Evolutionary conservation across 2,888 invertebrate genomes (phyloP).

Genomic region (Tromatobia lineatoria): DNA sequence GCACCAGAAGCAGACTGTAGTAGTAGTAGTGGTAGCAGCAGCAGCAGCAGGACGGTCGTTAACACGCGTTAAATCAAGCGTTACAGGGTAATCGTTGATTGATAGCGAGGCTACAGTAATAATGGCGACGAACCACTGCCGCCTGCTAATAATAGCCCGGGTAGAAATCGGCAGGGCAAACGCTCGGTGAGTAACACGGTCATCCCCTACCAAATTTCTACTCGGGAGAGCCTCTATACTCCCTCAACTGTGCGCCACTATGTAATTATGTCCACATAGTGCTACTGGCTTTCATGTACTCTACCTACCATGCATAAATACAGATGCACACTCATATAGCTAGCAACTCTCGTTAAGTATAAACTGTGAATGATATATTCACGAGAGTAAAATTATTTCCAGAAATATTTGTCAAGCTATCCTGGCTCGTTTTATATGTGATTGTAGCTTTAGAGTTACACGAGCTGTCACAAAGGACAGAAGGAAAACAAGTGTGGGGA

Average conservation of each 20-base stretch:
- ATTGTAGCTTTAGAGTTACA: neutral
- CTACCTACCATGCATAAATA: conserved; percentile 38
- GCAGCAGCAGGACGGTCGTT: conserved; percentile 60
- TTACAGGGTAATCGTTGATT: conserved; percentile 68
- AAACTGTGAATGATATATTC: conserved; percentile 35
- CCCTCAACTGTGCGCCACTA: conserved; percentile 57
- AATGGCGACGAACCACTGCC: conserved; percentile 52
- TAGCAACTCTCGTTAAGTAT: conserved; percentile 28
- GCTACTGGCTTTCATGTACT: conserved; percentile 45
- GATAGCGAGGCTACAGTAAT: conserved; percentile 65
- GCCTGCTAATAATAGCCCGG: conserved; percentile 59
- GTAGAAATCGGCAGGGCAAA: conserved; percentile 33
- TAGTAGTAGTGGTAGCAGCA: conserved; percentile 33
- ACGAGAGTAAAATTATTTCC: neutral
- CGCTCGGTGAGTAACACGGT: conserved; percentile 26
- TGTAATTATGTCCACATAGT: conserved; percentile 58
- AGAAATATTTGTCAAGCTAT: neutral
- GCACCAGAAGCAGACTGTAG: neutral
- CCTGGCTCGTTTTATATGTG: neutral
- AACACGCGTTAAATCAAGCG: conserved; percentile 72
- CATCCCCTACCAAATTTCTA: conserved; percentile 19
- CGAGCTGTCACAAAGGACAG: neutral
- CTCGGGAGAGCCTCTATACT: conserved; percentile 9
- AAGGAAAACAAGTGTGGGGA: neutral
- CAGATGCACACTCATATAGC: conserved; percentile 25